Percentiles rank a stretch among this genome's conserved stretches.
These are phyloP conservation scores for Conops quadrifasciatus DNA, from an alignment of 2,888 invertebrate species.

Conservation along the genomic window DNA sequence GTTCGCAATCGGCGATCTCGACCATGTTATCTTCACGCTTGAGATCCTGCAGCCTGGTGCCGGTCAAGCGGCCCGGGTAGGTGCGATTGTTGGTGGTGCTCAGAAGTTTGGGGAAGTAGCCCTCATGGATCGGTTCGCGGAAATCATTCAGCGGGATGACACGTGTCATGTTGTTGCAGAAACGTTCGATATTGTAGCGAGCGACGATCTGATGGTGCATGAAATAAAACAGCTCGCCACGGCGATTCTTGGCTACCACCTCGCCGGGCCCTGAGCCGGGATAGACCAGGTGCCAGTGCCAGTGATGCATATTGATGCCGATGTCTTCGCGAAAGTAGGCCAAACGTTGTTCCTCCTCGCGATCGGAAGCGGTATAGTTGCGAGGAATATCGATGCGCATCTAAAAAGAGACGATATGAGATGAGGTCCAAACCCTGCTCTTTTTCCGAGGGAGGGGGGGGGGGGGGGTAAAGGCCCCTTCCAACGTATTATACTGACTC, in stretches of 20 bases:
- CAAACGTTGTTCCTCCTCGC: slow-evolving; percentile 80
- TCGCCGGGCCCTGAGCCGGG: slow-evolving; percentile 73
- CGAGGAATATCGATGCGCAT: slow-evolving; percentile 72
- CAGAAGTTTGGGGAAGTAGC: slow-evolving; percentile 84
- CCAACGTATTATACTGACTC: slow-evolving; percentile 53
- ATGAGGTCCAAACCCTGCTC: too few relatives aligned
- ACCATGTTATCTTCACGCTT: slow-evolving; percentile 72
- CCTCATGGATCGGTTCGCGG: slow-evolving; percentile 76
- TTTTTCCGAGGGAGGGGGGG: neutral
- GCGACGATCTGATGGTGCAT: slow-evolving; percentile 74
- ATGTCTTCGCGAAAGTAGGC: slow-evolving; percentile 88
- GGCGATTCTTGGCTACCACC: slow-evolving; percentile 77
- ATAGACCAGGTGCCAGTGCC: slow-evolving; percentile 92
- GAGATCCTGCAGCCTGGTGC: slow-evolving; percentile 71
- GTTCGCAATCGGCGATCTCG: slow-evolving; percentile 71
- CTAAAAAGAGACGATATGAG: slow-evolving; percentile 36
- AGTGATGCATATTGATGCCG: slow-evolving; percentile 87
- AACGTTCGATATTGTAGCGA: slow-evolving; percentile 79
- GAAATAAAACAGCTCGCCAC: slow-evolving; percentile 79
- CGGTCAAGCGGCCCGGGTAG: slow-evolving; percentile 77
- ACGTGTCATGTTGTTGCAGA: slow-evolving; percentile 74
- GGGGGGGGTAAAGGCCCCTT: neutral
- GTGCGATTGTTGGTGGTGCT: slow-evolving; percentile 73
- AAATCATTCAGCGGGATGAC: slow-evolving; percentile 74
- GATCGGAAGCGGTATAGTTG: slow-evolving; percentile 78